Evolutionary conservation across 2,113 vertebrate species (phyloP).

Genomic region (Vombatus ursinus): DNA sequence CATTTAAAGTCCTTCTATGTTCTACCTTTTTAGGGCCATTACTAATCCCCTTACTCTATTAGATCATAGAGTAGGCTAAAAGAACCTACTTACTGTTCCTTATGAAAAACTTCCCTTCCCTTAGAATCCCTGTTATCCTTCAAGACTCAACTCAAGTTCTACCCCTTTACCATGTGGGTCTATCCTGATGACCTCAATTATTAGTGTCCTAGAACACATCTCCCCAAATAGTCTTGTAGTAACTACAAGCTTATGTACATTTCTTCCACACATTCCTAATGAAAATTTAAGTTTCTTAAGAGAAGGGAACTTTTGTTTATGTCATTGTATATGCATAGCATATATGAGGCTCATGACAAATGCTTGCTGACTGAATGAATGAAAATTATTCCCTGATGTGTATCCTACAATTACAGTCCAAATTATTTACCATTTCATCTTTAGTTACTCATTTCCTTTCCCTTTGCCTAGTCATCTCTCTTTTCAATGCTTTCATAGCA

Average conservation of each 20-base stretch:
- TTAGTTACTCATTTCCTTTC: not conserved
- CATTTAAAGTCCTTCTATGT: not conserved
- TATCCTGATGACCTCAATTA: not conserved
- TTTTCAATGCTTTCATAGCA: not conserved
- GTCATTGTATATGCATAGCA: not conserved
- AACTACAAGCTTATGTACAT: not conserved
- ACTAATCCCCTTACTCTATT: not conserved
- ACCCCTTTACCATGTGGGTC: not conserved
- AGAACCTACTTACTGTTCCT: not conserved
- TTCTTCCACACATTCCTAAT: not conserved
- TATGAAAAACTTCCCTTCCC: not conserved
- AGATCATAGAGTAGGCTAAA: not conserved
- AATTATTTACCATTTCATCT: not conserved
- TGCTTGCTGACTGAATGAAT: not conserved
- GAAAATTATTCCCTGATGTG: not conserved
- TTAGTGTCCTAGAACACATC: not conserved
- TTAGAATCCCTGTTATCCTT: not conserved
- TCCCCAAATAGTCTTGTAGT: not conserved
- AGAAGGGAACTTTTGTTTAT: not conserved
- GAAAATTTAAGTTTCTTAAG: not conserved
- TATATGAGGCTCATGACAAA: not conserved
- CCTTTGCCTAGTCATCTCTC: not conserved
- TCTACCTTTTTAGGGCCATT: not conserved
- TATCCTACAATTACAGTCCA: not conserved
- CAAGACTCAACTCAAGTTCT: not conserved